Evolutionary conservation across 2,797 vertebrate species (phyloP).

Genomic region (Eulemur albifrons): DNA sequence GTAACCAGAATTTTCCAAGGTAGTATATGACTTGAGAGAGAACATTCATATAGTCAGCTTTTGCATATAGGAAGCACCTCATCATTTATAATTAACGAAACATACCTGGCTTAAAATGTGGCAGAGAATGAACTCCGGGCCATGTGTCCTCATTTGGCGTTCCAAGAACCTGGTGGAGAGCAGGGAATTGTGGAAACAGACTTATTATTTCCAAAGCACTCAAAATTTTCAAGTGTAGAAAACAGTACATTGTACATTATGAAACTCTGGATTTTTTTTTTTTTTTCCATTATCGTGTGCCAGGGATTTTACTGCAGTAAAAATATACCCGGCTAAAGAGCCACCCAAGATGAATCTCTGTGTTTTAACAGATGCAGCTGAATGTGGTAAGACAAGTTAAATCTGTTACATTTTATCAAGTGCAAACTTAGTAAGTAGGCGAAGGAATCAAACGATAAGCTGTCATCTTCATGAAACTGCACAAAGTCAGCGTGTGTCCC

Average conservation of each 20-base stretch:
- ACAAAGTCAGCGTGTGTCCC: neutral
- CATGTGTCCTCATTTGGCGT: slow-evolving; percentile 94
- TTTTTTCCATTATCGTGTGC: slow-evolving; percentile 19
- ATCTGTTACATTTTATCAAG: slow-evolving; percentile 29
- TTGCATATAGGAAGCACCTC: neutral
- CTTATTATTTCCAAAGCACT: slow-evolving; percentile 70
- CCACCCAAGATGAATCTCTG: slow-evolving; percentile 44
- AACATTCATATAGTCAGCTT: neutral
- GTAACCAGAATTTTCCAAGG: neutral
- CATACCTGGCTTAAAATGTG: slow-evolving; percentile 94
- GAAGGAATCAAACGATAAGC: neutral
- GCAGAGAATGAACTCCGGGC: slow-evolving; percentile 93
- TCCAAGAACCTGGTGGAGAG: slow-evolving; percentile 89
- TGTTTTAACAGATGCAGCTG: slow-evolving; percentile 9
- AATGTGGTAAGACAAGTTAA: neutral
- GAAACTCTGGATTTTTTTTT: slow-evolving; percentile 18
- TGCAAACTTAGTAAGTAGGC: neutral
- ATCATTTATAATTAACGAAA: neutral
- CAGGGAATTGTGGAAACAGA: slow-evolving; percentile 62
- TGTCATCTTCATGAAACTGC: neutral
- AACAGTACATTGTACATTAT: slow-evolving; percentile 36
- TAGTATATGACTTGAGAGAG: neutral
- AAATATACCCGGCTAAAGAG: slow-evolving; percentile 39
- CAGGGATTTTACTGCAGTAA: slow-evolving; percentile 61
- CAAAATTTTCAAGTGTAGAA: slow-evolving; percentile 56